Evolutionary conservation across 2,888 invertebrate species (phyloP).

Genomic region (Lypha dubia): DNA sequence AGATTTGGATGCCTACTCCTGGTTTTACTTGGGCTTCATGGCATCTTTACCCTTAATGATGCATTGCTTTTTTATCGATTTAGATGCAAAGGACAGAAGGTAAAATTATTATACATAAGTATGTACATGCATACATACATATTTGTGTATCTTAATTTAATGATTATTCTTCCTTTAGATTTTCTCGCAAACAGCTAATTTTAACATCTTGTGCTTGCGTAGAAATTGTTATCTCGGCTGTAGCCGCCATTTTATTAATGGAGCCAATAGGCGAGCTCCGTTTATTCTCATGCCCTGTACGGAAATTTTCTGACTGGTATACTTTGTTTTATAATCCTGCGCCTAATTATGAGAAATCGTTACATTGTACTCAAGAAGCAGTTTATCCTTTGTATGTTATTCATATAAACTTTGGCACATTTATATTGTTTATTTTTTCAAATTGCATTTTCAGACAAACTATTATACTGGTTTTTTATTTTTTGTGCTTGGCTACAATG

Average conservation of each 20-base stretch:
- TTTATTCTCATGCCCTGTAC: slow-evolving; percentile 91
- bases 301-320: slow-evolving; percentile 97
- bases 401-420: not conserved
- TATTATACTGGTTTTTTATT: slow-evolving; percentile 95
- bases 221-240: slow-evolving; percentile 90
- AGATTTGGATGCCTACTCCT: slow-evolving; percentile 92
- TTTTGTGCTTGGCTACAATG: slow-evolving; percentile 91
- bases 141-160: not conserved
- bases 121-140: not conserved
- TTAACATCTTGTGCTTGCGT: slow-evolving; percentile 92
- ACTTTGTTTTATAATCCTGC: slow-evolving; percentile 96
- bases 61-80: slow-evolving; percentile 96
- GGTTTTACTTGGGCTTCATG: slow-evolving; percentile 98
- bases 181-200: slow-evolving; percentile 89
- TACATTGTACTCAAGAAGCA: slow-evolving; percentile 98
- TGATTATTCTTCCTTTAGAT: slow-evolving; percentile 78
- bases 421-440: not conserved
- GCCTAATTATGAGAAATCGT: slow-evolving; percentile 93
- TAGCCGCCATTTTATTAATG: slow-evolving; percentile 90
- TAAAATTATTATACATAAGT: slow-evolving; percentile 77
- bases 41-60: slow-evolving; percentile 93
- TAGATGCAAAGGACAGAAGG: slow-evolving; percentile 89
- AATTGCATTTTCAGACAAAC: slow-evolving; percentile 90
- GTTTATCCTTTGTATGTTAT: slow-evolving; percentile 96
- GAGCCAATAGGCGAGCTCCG: slow-evolving; percentile 91